phyloP scores from a whole-genome alignment of 2,113 vertebrate species.

The Bothrops jararaca region DNA sequence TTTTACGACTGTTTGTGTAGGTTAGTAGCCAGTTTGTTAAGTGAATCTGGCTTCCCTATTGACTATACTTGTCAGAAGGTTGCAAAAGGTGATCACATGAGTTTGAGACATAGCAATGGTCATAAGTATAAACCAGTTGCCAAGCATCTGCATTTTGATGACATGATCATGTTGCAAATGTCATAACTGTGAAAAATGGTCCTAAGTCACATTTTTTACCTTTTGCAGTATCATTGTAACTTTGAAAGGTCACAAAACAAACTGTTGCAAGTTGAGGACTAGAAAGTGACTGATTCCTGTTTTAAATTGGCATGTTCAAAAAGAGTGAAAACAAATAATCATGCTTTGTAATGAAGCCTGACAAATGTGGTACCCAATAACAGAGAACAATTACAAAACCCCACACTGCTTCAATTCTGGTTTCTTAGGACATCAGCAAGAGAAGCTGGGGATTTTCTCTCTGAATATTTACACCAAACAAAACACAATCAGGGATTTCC shows the following conservation, averaged over 20 bases:
- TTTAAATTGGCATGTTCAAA: not conserved
- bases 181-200: not conserved
- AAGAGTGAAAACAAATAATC: not conserved
- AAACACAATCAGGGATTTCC: not conserved
- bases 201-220: not conserved
- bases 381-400: not conserved
- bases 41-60: not conserved
- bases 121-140: too few relatives aligned
- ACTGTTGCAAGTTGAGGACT: not conserved
- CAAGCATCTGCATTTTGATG: too few relatives aligned
- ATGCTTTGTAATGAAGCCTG: not conserved
- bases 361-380: conserved; percentile 10
- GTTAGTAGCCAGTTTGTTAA: not conserved
- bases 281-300: not conserved
- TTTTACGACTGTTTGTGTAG: not conserved
- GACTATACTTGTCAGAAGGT: too few relatives aligned
- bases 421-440: not conserved
- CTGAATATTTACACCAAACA: not conserved
- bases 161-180: not conserved
- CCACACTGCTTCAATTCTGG: not conserved
- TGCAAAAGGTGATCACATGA: too few relatives aligned
- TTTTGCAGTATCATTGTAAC: not conserved
- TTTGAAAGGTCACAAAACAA: not conserved
- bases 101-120: too few relatives aligned
- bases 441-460: not conserved